Evolutionary conservation across 2,113 vertebrate genomes (phyloP), one percentile per base, ranked within the genome.

Genomic region (Ariopsis seemanni): DNA sequence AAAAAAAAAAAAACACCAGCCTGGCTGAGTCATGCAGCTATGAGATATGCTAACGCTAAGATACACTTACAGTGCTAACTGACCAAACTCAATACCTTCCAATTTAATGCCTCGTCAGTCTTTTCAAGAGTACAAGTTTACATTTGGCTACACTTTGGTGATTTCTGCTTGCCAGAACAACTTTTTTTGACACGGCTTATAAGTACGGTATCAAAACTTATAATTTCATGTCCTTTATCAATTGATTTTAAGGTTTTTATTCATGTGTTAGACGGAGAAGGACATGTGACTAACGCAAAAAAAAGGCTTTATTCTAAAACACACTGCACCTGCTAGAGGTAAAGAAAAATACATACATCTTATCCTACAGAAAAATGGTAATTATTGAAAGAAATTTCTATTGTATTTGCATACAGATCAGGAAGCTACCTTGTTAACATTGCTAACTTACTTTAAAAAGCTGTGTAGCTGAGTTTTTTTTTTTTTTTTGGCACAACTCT

Each of bases 401-500:
- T 50, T 63, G 71, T 18, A 77, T 50, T 50, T 85, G 55, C 34
- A 50, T 20, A 74, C 22, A 50, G 55, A 8, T 55, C 83, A 85
- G 10, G 11, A 27, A 77, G 48, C 42, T 18, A 27, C n/a, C 22
- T 7, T 34, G 27, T 60, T 86, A 10, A 57, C 7, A 71, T 20
- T 42, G 3, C 42, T 20, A 55, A 9, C 27, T 55, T 34, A 82
- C 60, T 48, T 63, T 57, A 77, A 65, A 69, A 67, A 42, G 14
- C 48, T 63, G 60, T 50, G n/a, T 67, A n/a, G 69, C 58, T 53
- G 20, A 67, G 48, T 30, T 14, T 62, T 18, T 75, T 55, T 74
- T 77, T 58, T 71, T 77, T 74, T 58, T 71, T 69, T 60, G 65
- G 62, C 85, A 83, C 83, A 72, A 80, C 81, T 87, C 27, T 62